phyloP scores from a whole-genome alignment of 2,797 vertebrate species.

The Pipistrellus nathusii region DNA sequence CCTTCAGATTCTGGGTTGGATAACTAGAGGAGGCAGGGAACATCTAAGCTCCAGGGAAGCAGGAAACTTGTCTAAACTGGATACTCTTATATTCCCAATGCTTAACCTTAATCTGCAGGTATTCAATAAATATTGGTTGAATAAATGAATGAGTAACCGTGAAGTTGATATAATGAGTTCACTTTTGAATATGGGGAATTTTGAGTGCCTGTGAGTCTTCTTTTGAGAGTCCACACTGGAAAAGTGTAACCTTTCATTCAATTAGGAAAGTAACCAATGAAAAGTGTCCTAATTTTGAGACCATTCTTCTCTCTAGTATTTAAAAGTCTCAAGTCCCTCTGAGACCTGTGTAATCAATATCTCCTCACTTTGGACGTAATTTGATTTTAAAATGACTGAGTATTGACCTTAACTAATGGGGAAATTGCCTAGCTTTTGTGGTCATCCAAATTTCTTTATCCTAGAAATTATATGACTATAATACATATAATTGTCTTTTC shows the following conservation, averaged over 20 bases:
- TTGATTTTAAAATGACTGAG: slow-evolving; percentile 40
- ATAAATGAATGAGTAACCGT: not conserved
- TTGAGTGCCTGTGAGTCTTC: not conserved
- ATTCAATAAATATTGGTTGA: not conserved
- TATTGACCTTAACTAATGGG: not conserved
- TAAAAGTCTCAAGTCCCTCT: not conserved
- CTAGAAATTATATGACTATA: not conserved
- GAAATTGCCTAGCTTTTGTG: not conserved
- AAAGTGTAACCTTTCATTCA: not conserved
- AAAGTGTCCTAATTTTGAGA: slow-evolving; percentile 5
- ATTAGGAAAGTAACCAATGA: not conserved
- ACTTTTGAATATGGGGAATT: not conserved
- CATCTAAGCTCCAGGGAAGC: too few relatives aligned
- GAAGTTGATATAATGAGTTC: not conserved
- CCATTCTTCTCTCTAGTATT: not conserved
- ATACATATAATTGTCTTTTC: not conserved
- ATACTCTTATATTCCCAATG: not conserved
- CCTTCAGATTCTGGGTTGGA: not conserved
- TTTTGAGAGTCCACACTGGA: not conserved
- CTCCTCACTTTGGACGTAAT: not conserved
- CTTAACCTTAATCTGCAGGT: not conserved
- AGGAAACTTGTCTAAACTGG: not conserved
- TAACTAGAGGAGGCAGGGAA: not conserved
- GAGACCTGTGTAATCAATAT: not conserved
- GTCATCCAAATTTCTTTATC: not conserved